Base-by-base conservation (phyloP, 2,888 invertebrate species). In the Parnassius orleans region DNA sequence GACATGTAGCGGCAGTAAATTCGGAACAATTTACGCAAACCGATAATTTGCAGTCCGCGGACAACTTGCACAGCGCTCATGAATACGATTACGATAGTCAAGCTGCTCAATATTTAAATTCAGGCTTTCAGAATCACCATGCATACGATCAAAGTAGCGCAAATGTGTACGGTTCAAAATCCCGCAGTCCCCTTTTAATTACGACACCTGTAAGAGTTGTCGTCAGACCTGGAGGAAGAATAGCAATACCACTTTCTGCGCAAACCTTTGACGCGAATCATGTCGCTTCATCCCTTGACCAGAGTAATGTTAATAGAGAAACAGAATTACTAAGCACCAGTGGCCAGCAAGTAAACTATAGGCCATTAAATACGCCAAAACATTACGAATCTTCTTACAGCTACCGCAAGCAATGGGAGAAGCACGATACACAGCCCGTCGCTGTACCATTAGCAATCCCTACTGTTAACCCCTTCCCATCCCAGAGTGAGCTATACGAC, bases 371-470 rank as follows among this genome's bases (percentile, higher is more conserved):
- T 51, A 68, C 74, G 41, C 74, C 74, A 12, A 90, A 85, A 69
- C 80, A 81, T 66, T 90, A 90, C 60, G 86, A 91, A 70, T 82
- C 90, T 10, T 82, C 87, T 15, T 90, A 89, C 66, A 86, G 78
- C 60, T 91, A 91, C 65, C 80, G 73, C 48, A 92, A 91, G 68
- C 75, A 87, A 78, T 91, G 90, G 91, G 90, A 92, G 73, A 89
- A 86, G 68, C 89, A 87, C 65, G 77, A 85, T 57, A 75, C 77
- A 10, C 70, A 75, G 56, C 87, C 89, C 19, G 69, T 72, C 43
- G 67, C 69, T 41, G 63, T 72, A 33, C 67, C 77, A 56, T 54
- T 75, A 48, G 62, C 73, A 57, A 66, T 77, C 47, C 78, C 84
- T 14, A 83, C 82, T 9, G 72, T 71, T 60, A 81, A 72, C 50